phyloP scores from a whole-genome alignment of 2,113 vertebrate species.

The Diadophis punctatus region DNA sequence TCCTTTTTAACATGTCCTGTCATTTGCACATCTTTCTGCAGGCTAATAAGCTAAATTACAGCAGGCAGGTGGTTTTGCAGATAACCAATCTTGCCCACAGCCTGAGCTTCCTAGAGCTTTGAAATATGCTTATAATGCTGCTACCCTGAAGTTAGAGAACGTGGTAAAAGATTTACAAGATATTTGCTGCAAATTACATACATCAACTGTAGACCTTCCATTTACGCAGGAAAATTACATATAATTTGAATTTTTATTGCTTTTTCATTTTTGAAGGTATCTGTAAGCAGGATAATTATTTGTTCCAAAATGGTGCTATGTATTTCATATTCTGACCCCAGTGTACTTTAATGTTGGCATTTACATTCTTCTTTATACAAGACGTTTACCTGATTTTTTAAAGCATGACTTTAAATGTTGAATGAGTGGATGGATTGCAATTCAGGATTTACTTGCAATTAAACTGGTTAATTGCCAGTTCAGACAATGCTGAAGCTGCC shows the following conservation, averaged over 20 bases:
- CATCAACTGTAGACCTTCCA: slow-evolving; percentile 49
- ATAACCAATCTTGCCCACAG: slow-evolving; percentile 54
- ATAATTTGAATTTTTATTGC: slow-evolving; percentile 61
- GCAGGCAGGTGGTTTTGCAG: slow-evolving; percentile 58
- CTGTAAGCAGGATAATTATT: slow-evolving; percentile 52
- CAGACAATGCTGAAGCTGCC: not conserved
- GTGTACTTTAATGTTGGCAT: slow-evolving; percentile 22
- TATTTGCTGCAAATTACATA: slow-evolving; percentile 58
- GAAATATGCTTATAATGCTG: slow-evolving; percentile 54
- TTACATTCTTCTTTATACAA: slow-evolving; percentile 5
- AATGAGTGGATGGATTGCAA: not conserved
- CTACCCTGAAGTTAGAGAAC: slow-evolving; percentile 47
- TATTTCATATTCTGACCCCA: slow-evolving; percentile 33
- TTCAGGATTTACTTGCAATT: not conserved
- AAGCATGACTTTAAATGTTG: not conserved
- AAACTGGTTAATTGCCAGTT: not conserved
- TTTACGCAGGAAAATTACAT: slow-evolving; percentile 50
- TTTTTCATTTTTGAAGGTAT: slow-evolving; percentile 38
- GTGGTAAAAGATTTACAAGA: slow-evolving; percentile 61
- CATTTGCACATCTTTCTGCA: slow-evolving; percentile 26
- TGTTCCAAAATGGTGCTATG: slow-evolving; percentile 44
- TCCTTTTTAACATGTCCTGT: slow-evolving; percentile 27
- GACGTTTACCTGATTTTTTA: not conserved
- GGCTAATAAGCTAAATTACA: slow-evolving; percentile 44
- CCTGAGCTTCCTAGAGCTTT: slow-evolving; percentile 52